Base-by-base conservation (phyloP, 2,888 invertebrate genomes). In the Tetragonisca angustula region DNA sequence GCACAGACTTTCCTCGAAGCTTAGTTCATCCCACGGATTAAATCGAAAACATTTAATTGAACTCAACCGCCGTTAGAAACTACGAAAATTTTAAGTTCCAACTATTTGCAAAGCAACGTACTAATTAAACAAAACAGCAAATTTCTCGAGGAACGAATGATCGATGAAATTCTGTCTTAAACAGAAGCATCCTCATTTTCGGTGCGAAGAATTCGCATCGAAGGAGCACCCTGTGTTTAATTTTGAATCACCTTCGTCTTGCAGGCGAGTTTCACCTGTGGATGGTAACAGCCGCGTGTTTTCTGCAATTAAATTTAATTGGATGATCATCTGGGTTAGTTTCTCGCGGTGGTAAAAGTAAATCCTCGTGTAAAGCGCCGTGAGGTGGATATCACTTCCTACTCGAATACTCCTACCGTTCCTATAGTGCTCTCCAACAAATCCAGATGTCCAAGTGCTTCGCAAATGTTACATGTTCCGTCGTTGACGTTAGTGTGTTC, bases 371-470 rank as follows among this genome's bases (percentile, higher is more conserved):
- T 56, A 65, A 67, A 65, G 36, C 65, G 17, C 56, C 4, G 9
- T 24, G 65, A 56, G 43, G 32, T 21, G 43, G 24, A 21, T 75
- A 75, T 75, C 74, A 65, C n/a, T 43, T 43, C 54, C 54, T 67
- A 43, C 65, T 75, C 74, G 65, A 75, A 75, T 56, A 75, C 54
- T 75, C 67, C 54, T 19, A 54, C 52, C 15, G 52, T 49, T 43
- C 43, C 43, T 54, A 74, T 74, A 74, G 74, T 19, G 19, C 74
- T 19, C 65, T 75, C 65, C 56, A 75, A 67, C 74, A 65, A 75
- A 75, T 75, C 74, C 65, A 67, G 74, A 75, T 65, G 65, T 75
- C 74, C 74, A 65, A 75, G 74, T 75, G 74, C 74, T 75, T 75
- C 56, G 74, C 74, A 75, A 75, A 75, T 75, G 74, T 67, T 75